A percentile compares a stretch with the other conserved stretches of the same genome.
Conservation (phyloP, 2,113 vertebrate genomes). For the Cygnus atratus region DNA sequence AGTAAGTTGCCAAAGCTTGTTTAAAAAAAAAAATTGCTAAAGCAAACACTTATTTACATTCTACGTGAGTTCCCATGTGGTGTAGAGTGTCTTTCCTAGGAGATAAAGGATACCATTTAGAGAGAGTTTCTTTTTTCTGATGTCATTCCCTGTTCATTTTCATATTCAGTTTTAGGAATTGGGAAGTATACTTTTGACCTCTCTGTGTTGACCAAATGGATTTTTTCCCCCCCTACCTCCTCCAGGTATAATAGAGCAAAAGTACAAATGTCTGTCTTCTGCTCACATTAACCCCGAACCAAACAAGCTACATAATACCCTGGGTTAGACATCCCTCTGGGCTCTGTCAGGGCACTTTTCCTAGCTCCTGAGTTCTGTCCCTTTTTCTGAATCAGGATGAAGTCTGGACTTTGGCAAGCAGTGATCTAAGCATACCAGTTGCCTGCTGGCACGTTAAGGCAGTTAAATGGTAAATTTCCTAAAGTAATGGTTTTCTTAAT, state of each 20-base stretch:
- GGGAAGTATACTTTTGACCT: neutral
- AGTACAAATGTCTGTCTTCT: neutral
- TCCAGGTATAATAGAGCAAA: neutral
- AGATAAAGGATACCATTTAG: neutral
- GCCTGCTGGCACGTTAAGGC: neutral
- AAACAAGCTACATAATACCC: neutral
- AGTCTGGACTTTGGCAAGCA: neutral
- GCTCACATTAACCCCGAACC: neutral
- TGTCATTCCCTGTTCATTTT: neutral
- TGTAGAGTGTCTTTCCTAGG: neutral
- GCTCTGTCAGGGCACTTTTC: neutral
- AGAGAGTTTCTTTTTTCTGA: neutral
- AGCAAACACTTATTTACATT: neutral
- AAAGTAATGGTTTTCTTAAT: neutral
- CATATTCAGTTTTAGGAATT: neutral
- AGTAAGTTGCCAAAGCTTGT: neutral
- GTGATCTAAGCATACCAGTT: neutral
- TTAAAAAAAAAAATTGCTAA: neutral
- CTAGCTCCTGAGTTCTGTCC: neutral
- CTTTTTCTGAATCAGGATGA: neutral
- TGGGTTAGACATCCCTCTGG: neutral
- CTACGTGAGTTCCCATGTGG: accelerated
- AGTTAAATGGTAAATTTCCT: neutral
- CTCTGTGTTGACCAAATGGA: neutral
- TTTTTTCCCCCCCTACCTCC: neutral